These are phyloP conservation scores for Chaunax sp. DNA, from an alignment of 2,797 vertebrate species.

Conservation along the genomic window DNA sequence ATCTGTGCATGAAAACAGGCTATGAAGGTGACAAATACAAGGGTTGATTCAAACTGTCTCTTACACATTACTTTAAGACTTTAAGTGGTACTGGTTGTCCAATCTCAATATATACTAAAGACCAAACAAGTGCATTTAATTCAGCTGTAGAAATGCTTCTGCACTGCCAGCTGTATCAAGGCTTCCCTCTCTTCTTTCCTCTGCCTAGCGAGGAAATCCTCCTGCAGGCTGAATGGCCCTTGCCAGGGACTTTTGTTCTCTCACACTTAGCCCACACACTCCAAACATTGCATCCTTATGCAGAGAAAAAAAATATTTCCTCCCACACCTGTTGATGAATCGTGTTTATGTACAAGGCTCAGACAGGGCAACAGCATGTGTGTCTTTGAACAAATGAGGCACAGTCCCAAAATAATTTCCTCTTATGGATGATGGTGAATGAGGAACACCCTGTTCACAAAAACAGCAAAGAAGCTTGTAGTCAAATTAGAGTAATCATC, in stretches of 20 bases:
- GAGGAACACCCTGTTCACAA: constrained; percentile 57
- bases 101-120: constrained; percentile 27
- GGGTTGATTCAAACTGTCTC: constrained; percentile 12
- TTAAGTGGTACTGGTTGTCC: constrained; percentile 5
- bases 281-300: constrained; percentile 69
- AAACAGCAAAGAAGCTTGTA: constrained; percentile 49
- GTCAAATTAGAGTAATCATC: constrained; percentile 64
- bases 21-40: constrained; percentile 29
- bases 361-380: constrained; percentile 43
- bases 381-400: constrained; percentile 58
- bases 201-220: constrained; percentile 63
- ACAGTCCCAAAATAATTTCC: constrained; percentile 54
- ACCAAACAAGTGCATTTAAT: constrained; percentile 46
- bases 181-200: constrained; percentile 56
- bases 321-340: constrained; percentile 80
- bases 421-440: constrained; percentile 58
- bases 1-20: constrained; percentile 29
- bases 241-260: constrained; percentile 73
- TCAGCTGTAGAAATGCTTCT: constrained; percentile 47
- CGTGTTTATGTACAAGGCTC: constrained; percentile 61
- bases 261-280: constrained; percentile 68
- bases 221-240: constrained; percentile 66
- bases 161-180: constrained; percentile 51
- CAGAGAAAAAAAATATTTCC: constrained; percentile 46
- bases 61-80: constrained; percentile 22